Evolutionary conservation across 2,113 vertebrate species (phyloP), one percentile per base, ranked within the genome.

Genomic region (Ancistrus triradiatus): DNA sequence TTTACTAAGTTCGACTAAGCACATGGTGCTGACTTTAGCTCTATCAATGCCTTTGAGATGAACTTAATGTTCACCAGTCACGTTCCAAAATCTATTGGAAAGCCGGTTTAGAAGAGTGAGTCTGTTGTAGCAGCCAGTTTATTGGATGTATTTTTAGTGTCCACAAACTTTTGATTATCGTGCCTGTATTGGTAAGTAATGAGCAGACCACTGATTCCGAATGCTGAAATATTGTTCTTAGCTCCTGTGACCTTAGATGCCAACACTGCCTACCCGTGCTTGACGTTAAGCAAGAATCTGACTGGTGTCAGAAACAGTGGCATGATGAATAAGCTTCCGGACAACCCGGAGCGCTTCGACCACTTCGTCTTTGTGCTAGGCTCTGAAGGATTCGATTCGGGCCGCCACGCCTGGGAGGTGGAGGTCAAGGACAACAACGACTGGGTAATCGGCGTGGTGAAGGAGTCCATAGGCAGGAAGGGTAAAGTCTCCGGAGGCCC

Each of bases 391-490:
- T 88, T 87, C 66, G 66, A 72, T 0, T 78, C 83, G 0, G 88
- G 88, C 4, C 75, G 81, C 14, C 86, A 88, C 3, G 77, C 84
- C 59, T 90, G 88, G 88, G 88, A 89, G 65, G 86, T 89, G 69
- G 85, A 87, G 5, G 87, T 90, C 59, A 78, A 80, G 0, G 72
- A 82, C 59, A 90, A 89, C 55, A 44, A 59, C 2, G 87, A 89
- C 77, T 90, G 88, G 88, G 85, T 88, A 72, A 79, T 90, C 0
- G 88, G 87, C 0, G 86, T 89, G 55, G 87, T 85, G 43, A 83
- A 78, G 42, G 78, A 74, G 48, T 85, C 86, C 35, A 76, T 88
- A 7, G 80, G 80, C 76, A 80, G 88, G 59, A 90, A 90, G 53
- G 86, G 86, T 1, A 84, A 66, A 13, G 81, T 89, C 53, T 86